Conservation (phyloP, 2,888 invertebrate species). For the Operophtera brumata region DNA sequence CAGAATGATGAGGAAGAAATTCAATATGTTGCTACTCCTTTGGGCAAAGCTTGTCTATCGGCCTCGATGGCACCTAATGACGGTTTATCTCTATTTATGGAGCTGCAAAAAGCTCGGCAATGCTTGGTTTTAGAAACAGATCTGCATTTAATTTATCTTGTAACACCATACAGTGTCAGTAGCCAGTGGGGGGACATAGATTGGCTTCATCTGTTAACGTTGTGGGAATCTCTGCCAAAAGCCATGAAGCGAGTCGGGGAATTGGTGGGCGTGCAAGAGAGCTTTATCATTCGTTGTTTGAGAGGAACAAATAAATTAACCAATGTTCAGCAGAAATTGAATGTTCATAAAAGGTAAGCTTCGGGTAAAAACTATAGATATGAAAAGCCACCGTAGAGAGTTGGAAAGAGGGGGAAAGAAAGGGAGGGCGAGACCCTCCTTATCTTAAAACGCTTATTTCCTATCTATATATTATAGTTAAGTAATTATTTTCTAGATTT, state of each 20-base stretch:
- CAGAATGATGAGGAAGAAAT: slow-evolving; percentile 74
- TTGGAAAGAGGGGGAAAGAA: too few species aligned
- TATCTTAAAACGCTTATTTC: too few species aligned
- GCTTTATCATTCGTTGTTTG: slow-evolving; percentile 89
- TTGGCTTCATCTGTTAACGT: slow-evolving; percentile 88
- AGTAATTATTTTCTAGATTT: slow-evolving; percentile 83
- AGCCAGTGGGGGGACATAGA: slow-evolving; percentile 90
- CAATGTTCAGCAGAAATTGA: slow-evolving; percentile 77
- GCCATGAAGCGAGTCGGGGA: slow-evolving; percentile 93
- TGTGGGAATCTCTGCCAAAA: slow-evolving; percentile 90
- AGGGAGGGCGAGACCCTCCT: too few species aligned
- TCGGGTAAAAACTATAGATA: too few species aligned
- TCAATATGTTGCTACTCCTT: slow-evolving; percentile 87
- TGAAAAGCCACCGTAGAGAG: too few species aligned
- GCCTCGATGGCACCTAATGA: slow-evolving; percentile 98
- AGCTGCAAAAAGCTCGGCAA: slow-evolving; percentile 93
- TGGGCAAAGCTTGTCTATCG: slow-evolving; percentile 95
- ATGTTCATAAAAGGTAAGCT: slow-evolving; percentile 83
- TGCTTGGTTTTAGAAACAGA: slow-evolving; percentile 97
- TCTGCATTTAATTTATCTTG: slow-evolving; percentile 96
- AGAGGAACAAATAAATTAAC: slow-evolving; percentile 83
- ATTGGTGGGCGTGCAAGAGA: slow-evolving; percentile 92
- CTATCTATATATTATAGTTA: too few species aligned
- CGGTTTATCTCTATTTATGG: slow-evolving; percentile 92
- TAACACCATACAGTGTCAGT: slow-evolving; percentile 95